phyloP scores from a whole-genome alignment of 2,113 vertebrate genomes.

The Spea multiplicata region DNA sequence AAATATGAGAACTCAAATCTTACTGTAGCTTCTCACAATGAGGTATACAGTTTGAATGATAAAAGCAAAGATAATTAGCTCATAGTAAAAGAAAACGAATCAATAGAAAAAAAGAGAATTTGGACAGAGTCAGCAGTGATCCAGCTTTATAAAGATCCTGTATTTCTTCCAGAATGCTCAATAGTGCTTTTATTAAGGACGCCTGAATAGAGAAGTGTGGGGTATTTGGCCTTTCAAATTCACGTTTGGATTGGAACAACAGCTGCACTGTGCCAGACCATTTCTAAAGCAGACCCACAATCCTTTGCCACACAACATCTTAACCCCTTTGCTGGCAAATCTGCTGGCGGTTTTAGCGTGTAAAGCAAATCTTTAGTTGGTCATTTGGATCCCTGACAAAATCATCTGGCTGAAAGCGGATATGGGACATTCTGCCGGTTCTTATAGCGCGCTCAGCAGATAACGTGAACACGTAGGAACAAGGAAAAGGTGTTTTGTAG shows the following conservation, averaged over 20 bases:
- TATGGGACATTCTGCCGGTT: too few relatives aligned
- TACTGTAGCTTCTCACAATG: slow-evolving; percentile 7
- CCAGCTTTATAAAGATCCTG: slow-evolving; percentile 46
- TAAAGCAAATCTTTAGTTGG: too few relatives aligned
- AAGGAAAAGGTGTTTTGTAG: too few relatives aligned
- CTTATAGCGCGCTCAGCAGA: too few relatives aligned
- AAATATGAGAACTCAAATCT: slow-evolving; percentile 17
- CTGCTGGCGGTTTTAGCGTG: too few relatives aligned
- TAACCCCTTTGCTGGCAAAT: slow-evolving; percentile 24
- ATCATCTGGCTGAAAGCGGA: too few relatives aligned
- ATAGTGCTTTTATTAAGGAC: slow-evolving; percentile 46
- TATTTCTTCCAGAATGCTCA: slow-evolving; percentile 46
- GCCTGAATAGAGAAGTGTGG: slow-evolving; percentile 44
- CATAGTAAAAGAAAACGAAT: slow-evolving; percentile 28
- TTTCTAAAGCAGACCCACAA: slow-evolving; percentile 32
- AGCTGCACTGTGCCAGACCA: slow-evolving; percentile 42
- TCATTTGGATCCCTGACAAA: too few relatives aligned
- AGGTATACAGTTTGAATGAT: slow-evolving; percentile 18
- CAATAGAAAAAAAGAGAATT: slow-evolving; percentile 38
- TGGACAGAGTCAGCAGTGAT: slow-evolving; percentile 48
- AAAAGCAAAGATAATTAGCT: slow-evolving; percentile 38
- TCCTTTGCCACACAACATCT: slow-evolving; percentile 21
- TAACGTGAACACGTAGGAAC: too few relatives aligned
- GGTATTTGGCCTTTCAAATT: slow-evolving; percentile 43
- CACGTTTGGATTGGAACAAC: slow-evolving; percentile 35